Conservation (phyloP, 2,888 invertebrate genomes). For the Neoaliturus tenellus region DNA sequence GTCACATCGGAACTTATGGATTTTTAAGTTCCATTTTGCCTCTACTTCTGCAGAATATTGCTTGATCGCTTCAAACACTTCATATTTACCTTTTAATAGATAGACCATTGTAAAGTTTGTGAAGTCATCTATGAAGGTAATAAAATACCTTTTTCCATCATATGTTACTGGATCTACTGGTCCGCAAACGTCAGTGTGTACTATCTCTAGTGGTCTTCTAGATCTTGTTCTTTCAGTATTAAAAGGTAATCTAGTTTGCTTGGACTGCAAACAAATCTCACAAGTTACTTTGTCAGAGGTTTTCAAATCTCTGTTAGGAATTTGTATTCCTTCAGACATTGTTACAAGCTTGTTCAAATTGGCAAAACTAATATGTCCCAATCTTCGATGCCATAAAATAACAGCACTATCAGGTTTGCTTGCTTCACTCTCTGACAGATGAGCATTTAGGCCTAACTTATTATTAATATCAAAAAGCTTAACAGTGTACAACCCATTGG, state of each 20-base stretch:
- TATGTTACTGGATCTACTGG: constrained; percentile 4
- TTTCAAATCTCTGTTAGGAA: too few species aligned
- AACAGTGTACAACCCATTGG: constrained; percentile 29
- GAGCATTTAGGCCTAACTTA: too few species aligned
- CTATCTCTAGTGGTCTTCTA: constrained; percentile 49
- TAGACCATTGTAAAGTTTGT: constrained; percentile 48
- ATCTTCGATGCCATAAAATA: constrained; percentile 45
- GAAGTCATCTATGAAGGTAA: constrained; percentile 56
- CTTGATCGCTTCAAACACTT: constrained; percentile 52
- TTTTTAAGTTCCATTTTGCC: constrained; percentile 21
- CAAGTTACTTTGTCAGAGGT: too few species aligned
- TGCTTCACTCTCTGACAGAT: constrained; percentile 4
- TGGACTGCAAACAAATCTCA: constrained; percentile 49
- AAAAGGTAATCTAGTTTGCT: constrained; percentile 46
- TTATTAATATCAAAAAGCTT: too few species aligned
- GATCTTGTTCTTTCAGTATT: constrained; percentile 45
- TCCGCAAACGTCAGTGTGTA: constrained; percentile 39
- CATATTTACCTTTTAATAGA: constrained; percentile 45
- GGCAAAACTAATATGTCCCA: constrained; percentile 50
- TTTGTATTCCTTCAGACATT: constrained; percentile 30
- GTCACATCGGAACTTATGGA: constrained; percentile 57
- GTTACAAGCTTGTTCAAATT: constrained; percentile 38
- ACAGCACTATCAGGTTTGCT: neutral
- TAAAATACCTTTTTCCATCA: constrained; percentile 44
- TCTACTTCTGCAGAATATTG: constrained; percentile 14